Conservation (phyloP, 2,888 invertebrate genomes). For the Congeria kusceri region DNA sequence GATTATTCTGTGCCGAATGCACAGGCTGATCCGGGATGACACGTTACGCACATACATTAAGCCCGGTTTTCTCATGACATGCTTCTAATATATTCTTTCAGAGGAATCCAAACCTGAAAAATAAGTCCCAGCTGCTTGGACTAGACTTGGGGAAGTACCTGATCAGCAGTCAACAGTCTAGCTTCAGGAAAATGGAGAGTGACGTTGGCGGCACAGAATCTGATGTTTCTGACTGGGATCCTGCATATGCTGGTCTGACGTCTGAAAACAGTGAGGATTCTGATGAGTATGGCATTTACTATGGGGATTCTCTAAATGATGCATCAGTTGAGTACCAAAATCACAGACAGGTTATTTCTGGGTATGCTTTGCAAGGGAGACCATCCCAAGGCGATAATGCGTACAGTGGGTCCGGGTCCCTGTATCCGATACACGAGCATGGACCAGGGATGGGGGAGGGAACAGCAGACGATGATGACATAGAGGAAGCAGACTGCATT, state of each 20-base stretch:
- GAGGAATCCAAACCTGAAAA: no score
- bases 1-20: no score
- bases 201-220: constrained; percentile 68
- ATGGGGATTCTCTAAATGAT: constrained; percentile 21
- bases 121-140: no score
- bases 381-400: constrained; percentile 39
- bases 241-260: constrained; percentile 44
- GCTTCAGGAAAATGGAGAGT: constrained; percentile 61
- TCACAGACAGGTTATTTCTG: no score
- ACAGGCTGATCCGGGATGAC: no score
- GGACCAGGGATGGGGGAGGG: constrained; percentile 64
- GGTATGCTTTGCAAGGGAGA: not conserved
- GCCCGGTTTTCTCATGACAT: no score
- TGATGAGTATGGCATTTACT: constrained; percentile 58
- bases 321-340: not conserved
- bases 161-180: constrained; percentile 23
- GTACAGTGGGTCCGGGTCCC: constrained; percentile 36
- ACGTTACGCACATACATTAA: no score
- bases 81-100: no score
- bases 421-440: constrained; percentile 58
- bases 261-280: constrained; percentile 60
- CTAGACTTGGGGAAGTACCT: constrained; percentile 61
- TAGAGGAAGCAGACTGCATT: constrained; percentile 59
- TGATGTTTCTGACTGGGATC: constrained; percentile 72
- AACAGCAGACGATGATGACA: constrained; percentile 54